These are phyloP conservation scores for Pandemis corylana DNA, from an alignment of 2,888 invertebrate genomes.

Conservation along the genomic window DNA sequence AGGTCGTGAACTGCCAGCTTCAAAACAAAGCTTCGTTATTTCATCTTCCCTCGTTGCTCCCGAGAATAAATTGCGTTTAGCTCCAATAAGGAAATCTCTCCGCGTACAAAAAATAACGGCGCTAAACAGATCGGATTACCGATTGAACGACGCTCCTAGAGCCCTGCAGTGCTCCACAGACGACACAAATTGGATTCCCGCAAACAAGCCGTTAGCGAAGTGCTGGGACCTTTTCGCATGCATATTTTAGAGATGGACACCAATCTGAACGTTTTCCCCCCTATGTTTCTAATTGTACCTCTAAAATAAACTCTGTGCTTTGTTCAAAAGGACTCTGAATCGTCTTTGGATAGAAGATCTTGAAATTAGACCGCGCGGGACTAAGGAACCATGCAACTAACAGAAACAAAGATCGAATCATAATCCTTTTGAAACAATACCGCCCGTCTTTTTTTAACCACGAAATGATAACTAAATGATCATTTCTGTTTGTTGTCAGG, in stretches of 20 bases:
- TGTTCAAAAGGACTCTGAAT: slow-evolving; percentile 85
- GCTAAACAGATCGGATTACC: slow-evolving; percentile 54
- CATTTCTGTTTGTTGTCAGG: slow-evolving; percentile 86
- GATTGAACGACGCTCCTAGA: slow-evolving; percentile 46
- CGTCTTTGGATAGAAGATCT: slow-evolving; percentile 77
- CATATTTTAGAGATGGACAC: slow-evolving; percentile 26
- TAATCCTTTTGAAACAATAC: slow-evolving; percentile 81
- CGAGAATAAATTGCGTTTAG: slow-evolving; percentile 38
- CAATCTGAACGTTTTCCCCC: not conserved
- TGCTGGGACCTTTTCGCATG: slow-evolving; percentile 18
- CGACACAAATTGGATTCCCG: slow-evolving; percentile 70
- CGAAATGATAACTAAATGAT: slow-evolving; percentile 82
- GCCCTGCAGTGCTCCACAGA: slow-evolving; percentile 45
- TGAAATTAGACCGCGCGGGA: slow-evolving; percentile 65
- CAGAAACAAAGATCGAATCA: slow-evolving; percentile 85
- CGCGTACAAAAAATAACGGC: slow-evolving; percentile 43
- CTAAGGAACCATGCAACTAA: slow-evolving; percentile 82
- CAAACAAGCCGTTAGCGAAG: slow-evolving; percentile 73
- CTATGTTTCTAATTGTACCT: slow-evolving; percentile 39
- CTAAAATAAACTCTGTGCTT: slow-evolving; percentile 55
- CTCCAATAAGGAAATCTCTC: slow-evolving; percentile 32
- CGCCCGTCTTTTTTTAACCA: slow-evolving; percentile 52
- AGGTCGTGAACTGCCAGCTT: not conserved
- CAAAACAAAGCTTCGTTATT: slow-evolving; percentile 7
- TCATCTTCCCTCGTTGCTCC: slow-evolving; percentile 8